A percentile compares a stretch with the other conserved stretches of the same genome.
These are phyloP conservation scores for Rana temporaria DNA, from an alignment of 2,113 vertebrate genomes.

Conservation along the genomic window DNA sequence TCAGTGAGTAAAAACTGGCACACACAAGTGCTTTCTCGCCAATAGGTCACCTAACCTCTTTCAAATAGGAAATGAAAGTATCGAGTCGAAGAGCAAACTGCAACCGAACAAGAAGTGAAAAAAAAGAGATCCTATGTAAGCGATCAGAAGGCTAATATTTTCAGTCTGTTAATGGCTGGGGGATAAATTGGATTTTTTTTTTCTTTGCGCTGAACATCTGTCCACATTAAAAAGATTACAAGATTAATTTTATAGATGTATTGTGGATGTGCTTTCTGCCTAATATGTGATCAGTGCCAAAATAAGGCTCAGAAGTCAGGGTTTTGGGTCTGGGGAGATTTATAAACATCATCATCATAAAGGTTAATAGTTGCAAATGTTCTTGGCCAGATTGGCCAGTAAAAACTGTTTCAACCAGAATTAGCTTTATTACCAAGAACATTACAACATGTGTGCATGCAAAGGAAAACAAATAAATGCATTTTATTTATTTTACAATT, in stretches of 20 bases:
- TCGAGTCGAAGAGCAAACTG: not conserved
- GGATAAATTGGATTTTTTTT: slow-evolving; percentile 27
- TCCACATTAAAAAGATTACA: slow-evolving; percentile 38
- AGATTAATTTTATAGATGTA: slow-evolving; percentile 23
- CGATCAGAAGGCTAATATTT: slow-evolving; percentile 33
- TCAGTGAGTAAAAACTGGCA: not conserved
- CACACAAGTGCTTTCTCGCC: not conserved
- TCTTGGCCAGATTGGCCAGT: slow-evolving; percentile 56
- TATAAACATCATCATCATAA: slow-evolving; percentile 24
- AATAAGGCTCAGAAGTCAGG: not conserved
- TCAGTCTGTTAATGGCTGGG: slow-evolving; percentile 14
- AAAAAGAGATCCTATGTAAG: not conserved
- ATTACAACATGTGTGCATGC: too few relatives aligned
- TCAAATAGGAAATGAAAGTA: not conserved
- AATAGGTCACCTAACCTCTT: not conserved
- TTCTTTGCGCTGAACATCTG: slow-evolving; percentile 19
- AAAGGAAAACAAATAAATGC: too few relatives aligned
- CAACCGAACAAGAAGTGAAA: not conserved
- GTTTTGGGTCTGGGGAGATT: slow-evolving; percentile 15
- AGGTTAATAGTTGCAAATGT: slow-evolving; percentile 34
- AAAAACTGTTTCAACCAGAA: too few relatives aligned
- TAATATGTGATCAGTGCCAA: slow-evolving; percentile 30
- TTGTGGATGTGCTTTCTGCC: slow-evolving; percentile 7
- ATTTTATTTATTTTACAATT: too few relatives aligned
- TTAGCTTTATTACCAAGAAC: too few relatives aligned